Evolutionary conservation across 2,113 vertebrate genomes (phyloP), one percentile per base, ranked within the genome.

Genomic region (Triplophysa dalaica): DNA sequence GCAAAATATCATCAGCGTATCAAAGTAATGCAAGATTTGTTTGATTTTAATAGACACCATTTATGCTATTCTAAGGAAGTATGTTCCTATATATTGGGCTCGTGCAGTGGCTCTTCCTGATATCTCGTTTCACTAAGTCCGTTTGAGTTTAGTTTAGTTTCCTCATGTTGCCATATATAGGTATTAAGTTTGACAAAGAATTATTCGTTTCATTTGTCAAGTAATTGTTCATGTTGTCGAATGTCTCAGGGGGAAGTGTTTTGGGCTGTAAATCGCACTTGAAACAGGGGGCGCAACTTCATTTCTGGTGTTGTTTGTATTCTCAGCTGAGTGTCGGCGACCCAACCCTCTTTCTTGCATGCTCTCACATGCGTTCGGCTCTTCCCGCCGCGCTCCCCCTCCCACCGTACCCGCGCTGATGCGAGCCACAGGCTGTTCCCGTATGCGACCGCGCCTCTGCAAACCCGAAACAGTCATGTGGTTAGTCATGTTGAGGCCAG

Each of bases 301-400:
- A 6, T 24, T 11, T 38, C 61, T 17, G 10, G 26, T 73, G 24
- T 67, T 79, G 70, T 79, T 75, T 72, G 70, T 70, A 60, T 67
- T 75, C 75, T 84, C 70, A 61, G 83, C 70, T 75, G 80, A 75
- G 75, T 70, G 33, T 70, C 21, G 8, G 21, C 13, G 77, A 77
- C 83, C 83, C 80, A 82, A 77, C 83, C 83, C 80, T 82, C 66
- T 56, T 69, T 82, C 61, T 1, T 79, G 62, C 83, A 52, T 82
- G 80, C 62, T 82, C 60, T 62, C 70, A 66, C 83, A 77, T 67
- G 77, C 66, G 54, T 9, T 21, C 22, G 22, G 79, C 72, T 81
- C 76, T 82, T 79, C 80, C 66, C 3, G 54, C 21, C 14, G 50
- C 41, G 13, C 26, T 9, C 65, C 13, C 38, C 60, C 80, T 13